These are phyloP conservation scores for Myotis findleyi DNA, from an alignment of 2,797 vertebrate species.

Conservation along the genomic window DNA sequence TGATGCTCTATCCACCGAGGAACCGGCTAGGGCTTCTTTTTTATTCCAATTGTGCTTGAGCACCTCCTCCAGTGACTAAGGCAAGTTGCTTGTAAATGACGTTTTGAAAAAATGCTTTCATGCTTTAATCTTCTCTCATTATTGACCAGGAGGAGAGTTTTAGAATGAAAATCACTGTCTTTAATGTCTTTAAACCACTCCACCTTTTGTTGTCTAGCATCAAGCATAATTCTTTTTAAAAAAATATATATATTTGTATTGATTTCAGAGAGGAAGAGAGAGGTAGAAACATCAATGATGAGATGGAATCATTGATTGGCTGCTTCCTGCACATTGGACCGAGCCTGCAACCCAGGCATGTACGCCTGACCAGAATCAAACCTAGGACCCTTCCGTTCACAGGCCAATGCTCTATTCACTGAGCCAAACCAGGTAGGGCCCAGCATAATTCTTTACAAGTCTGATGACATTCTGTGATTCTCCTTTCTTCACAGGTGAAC, in stretches of 20 bases:
- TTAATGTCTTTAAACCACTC: background rate
- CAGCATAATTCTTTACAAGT: background rate
- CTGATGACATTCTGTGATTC: background rate
- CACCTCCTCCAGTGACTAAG: background rate
- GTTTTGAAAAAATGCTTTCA: background rate
- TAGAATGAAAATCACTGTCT: conserved; percentile 40
- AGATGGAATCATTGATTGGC: no score
- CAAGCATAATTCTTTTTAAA: background rate
- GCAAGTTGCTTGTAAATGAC: background rate
- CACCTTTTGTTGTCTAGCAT: background rate
- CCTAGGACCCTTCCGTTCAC: no score
- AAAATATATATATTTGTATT: no score
- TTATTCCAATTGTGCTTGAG: background rate
- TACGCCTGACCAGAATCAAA: no score
- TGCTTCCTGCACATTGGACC: no score
- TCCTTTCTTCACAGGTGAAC: background rate
- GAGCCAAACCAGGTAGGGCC: no score
- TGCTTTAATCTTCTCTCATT: conserved; percentile 8
- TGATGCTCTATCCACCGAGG: no score
- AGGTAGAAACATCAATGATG: no score
- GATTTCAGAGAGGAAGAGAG: no score
- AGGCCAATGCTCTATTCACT: no score
- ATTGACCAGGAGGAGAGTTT: background rate
- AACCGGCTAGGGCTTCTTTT: background rate
- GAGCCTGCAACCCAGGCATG: no score